Base-by-base conservation (phyloP, 2,888 invertebrate species). In the Andrena trimmerana region DNA sequence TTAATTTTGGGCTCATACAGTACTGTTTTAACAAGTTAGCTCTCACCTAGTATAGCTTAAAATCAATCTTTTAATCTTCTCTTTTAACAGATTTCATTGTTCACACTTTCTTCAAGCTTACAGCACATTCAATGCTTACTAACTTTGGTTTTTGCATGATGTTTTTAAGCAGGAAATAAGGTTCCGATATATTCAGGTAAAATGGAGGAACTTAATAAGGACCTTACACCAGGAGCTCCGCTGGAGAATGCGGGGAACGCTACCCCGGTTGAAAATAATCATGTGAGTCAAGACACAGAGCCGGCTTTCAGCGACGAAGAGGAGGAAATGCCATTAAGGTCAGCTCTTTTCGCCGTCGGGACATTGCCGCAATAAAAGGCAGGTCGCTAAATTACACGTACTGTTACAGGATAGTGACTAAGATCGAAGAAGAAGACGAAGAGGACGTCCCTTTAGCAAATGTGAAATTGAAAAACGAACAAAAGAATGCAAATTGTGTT, bases 301-400 rank as follows among this genome's bases (percentile, higher is more conserved):
- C 96, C 97, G 13, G 96, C 96, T 42, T 98, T 98, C 93, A 98
- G 98, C 88, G 98, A 98, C 91, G 98, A 97, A 89, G 98, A 98
- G 90, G 97, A 98, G 78, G 97, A 97, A 48, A 91, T 94, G 70
- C 92, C 94, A n/a, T 81, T 91, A 27, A 92, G 92, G 93, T 93
- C 33, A 36, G 20, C 71, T 24, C 33, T 50, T 10, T 48, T 27
- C 50, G 20, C 20, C n/a, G 7, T 31, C 10, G 50, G 42, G 42
- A 6, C 8, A 36, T 33, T 66, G 24, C 16, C 27, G 1, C 42
- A 8, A 20, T 16, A 27, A 27, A 27, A 20, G 5, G 2, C 29
- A 42, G 20, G 24, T 13, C 10, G 31, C 24, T 16, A 42, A 67
- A 33, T 2, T 10, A 31, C 13, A n/a, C 29, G 1, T 59, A 29